phyloP scores from a whole-genome alignment of 2,113 vertebrate genomes.

The Microtus richardsoni region DNA sequence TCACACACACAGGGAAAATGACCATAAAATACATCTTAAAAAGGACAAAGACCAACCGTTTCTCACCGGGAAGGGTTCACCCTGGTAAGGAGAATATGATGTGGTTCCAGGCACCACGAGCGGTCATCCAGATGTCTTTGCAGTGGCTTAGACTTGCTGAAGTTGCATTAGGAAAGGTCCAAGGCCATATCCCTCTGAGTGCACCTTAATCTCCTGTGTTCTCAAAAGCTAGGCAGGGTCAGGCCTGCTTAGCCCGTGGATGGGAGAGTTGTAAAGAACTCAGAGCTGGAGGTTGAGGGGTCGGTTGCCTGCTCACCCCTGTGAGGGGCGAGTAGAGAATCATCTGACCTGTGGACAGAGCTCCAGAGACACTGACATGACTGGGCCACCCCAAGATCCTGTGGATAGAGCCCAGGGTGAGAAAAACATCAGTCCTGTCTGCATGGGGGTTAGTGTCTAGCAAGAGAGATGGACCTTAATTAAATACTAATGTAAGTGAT shows the following conservation, averaged over 20 bases:
- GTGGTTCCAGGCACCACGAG: rapidly evolving
- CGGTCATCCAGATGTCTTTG: background rate
- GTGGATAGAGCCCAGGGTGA: background rate
- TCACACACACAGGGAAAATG: background rate
- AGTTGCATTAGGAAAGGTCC: background rate
- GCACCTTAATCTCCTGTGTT: background rate
- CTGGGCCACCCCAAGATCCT: background rate
- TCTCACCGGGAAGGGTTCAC: background rate
- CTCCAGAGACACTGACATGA: background rate
- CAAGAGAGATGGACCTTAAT: background rate
- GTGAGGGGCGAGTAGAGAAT: too few species aligned
- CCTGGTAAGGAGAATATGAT: background rate
- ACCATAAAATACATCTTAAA: background rate
- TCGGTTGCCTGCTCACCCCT: background rate
- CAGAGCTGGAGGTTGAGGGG: background rate
- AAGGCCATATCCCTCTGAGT: background rate
- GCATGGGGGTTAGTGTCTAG: background rate
- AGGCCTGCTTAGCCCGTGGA: background rate
- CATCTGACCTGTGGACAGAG: background rate
- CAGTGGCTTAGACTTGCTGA: background rate
- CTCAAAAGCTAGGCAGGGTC: background rate
- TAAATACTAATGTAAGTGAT: background rate
- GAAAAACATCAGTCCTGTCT: background rate
- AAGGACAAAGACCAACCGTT: background rate
- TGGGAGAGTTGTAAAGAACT: background rate